phyloP scores from a whole-genome alignment of 2,113 vertebrate species.

The Cheirogaleus medius region DNA sequence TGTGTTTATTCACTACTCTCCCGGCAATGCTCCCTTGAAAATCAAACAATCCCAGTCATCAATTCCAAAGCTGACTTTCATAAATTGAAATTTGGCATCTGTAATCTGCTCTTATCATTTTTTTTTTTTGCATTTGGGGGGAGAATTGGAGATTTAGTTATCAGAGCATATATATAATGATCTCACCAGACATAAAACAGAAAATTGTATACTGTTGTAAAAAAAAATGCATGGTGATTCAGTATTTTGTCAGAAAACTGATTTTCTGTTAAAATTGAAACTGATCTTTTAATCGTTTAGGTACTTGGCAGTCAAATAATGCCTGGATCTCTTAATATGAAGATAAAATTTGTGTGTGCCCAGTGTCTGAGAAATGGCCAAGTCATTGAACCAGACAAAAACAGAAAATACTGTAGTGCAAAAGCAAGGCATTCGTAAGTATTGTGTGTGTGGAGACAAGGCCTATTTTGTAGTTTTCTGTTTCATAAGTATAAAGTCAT shows the following conservation, averaged over 20 bases:
- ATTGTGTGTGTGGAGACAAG: background rate
- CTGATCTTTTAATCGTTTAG: constrained; percentile 76
- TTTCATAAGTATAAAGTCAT: background rate
- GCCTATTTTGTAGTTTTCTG: background rate
- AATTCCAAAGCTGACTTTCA: background rate
- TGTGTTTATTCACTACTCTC: background rate
- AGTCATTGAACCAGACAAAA: constrained; percentile 96
- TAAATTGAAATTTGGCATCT: background rate
- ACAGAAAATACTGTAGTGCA: constrained; percentile 96
- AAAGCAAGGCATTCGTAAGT: constrained; percentile 98
- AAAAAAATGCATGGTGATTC: background rate
- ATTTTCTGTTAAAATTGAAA: constrained; percentile 35
- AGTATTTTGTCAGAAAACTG: constrained; percentile 19
- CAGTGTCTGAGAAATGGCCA: constrained; percentile 98
- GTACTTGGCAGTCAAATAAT: constrained; percentile 85
- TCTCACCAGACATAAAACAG: constrained; percentile 92
- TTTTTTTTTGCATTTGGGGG: background rate
- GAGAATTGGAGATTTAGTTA: background rate
- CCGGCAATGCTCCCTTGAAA: background rate
- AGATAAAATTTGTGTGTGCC: constrained; percentile 97
- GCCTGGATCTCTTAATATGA: constrained; percentile 92
- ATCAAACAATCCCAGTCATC: background rate
- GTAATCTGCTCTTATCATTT: background rate
- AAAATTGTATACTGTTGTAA: constrained; percentile 78
- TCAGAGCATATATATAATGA: constrained; percentile 77